These are phyloP conservation scores for Lasioglossum calceatum DNA, from an alignment of 2,888 invertebrate species.

Conservation along the genomic window DNA sequence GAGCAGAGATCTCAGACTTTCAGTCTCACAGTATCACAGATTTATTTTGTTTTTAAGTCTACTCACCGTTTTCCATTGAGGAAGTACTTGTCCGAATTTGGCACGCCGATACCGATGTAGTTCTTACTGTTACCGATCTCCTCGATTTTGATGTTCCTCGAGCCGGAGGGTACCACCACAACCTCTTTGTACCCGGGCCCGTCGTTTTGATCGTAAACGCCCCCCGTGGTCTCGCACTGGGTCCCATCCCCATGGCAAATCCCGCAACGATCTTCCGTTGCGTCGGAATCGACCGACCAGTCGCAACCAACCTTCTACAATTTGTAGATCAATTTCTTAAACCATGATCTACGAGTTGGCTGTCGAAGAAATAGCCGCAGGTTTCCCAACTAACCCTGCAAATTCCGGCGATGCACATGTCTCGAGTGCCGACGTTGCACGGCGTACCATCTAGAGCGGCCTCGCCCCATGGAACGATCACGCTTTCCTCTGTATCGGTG, in stretches of 20 bases:
- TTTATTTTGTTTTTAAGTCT: background rate
- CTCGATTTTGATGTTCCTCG: conserved; percentile 87
- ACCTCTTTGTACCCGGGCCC: conserved; percentile 87
- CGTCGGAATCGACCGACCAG: conserved; percentile 87
- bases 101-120: conserved; percentile 86
- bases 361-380: background rate
- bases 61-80: conserved; percentile 88
- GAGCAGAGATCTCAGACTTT: conserved; percentile 24
- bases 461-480: conserved; percentile 86
- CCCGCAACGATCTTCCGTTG: conserved; percentile 89
- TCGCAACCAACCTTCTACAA: conserved; percentile 89
- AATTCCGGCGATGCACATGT: conserved; percentile 88
- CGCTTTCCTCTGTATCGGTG: conserved; percentile 86
- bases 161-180: conserved; percentile 86
- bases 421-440: conserved; percentile 87
- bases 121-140: conserved; percentile 84
- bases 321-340: background rate
- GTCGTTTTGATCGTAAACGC: conserved; percentile 85
- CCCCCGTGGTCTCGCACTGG: conserved; percentile 87
- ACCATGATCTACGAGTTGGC: background rate
- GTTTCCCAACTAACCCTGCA: conserved; percentile 86
- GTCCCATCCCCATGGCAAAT: conserved; percentile 89
- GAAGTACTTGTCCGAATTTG: conserved; percentile 85
- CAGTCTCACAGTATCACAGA: background rate
- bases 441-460: conserved; percentile 88